Evolutionary conservation across 2,888 invertebrate species (phyloP).

Genomic region (Trissolcus japonicus): DNA sequence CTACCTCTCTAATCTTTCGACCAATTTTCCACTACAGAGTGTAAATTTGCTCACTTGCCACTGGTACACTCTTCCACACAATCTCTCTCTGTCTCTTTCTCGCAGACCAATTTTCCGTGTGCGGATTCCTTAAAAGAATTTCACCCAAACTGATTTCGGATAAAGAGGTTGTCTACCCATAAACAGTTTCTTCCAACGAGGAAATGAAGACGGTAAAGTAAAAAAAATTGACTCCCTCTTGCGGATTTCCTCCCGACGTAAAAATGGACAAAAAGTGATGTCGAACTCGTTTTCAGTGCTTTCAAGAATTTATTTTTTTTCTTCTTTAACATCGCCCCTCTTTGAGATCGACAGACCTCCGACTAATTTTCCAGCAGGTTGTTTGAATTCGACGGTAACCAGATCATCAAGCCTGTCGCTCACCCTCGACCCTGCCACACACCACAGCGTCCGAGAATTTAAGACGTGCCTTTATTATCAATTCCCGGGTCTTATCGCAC

Average conservation of each 20-base stretch:
- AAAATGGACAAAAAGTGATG: too few species aligned
- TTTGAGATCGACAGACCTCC: slow-evolving; percentile 4
- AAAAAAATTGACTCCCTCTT: background rate
- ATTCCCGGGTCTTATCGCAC: slow-evolving; percentile 38
- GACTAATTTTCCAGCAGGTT: slow-evolving; percentile 42
- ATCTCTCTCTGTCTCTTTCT: background rate
- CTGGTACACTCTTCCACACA: slow-evolving; percentile 3
- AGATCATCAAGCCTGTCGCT: slow-evolving; percentile 19
- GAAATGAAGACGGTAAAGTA: background rate
- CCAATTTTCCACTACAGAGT: slow-evolving; percentile 37
- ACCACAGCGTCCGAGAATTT: slow-evolving; percentile 11
- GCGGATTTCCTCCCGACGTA: too few species aligned
- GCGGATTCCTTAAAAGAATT: slow-evolving; percentile 10
- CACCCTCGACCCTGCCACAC: slow-evolving; percentile 1
- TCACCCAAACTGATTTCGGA: slow-evolving; percentile 7
- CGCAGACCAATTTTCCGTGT: slow-evolving; percentile 15
- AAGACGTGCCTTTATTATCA: slow-evolving; percentile 44
- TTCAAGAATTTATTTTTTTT: background rate
- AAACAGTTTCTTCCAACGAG: background rate
- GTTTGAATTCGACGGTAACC: slow-evolving; percentile 35
- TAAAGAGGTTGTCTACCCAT: slow-evolving; percentile 5
- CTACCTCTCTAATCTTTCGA: slow-evolving; percentile 36
- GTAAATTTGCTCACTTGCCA: slow-evolving; percentile 41
- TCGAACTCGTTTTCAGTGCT: background rate
- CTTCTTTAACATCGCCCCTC: slow-evolving; percentile 11